These are phyloP conservation scores for Pelobates cultripes DNA, from an alignment of 2,797 vertebrate species.

Conservation along the genomic window DNA sequence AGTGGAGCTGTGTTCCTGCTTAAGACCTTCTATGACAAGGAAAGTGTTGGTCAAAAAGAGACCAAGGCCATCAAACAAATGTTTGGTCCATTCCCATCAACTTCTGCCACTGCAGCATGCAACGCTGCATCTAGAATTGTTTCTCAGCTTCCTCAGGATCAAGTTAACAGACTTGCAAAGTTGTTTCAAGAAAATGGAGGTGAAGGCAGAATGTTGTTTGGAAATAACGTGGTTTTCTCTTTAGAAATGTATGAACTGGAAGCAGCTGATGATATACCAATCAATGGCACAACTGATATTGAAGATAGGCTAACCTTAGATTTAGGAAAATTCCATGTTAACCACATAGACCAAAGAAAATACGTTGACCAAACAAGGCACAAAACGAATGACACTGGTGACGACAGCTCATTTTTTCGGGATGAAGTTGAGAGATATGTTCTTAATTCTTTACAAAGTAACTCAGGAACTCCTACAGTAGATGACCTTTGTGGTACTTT, in stretches of 20 bases:
- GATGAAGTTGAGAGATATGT: constrained; percentile 89
- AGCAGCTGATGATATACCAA: constrained; percentile 77
- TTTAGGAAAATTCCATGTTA: constrained; percentile 84
- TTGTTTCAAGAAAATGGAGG: constrained; percentile 68
- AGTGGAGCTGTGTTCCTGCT: constrained; percentile 91
- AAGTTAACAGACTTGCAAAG: constrained; percentile 78
- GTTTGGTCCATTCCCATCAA: constrained; percentile 92
- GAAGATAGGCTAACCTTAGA: constrained; percentile 76
- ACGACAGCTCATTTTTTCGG: constrained; percentile 80
- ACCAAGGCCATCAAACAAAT: constrained; percentile 90
- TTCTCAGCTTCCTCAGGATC: constrained; percentile 75
- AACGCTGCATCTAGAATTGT: constrained; percentile 77
- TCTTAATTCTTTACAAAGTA: constrained; percentile 74
- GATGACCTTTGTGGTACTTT: constrained; percentile 93
- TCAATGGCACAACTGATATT: constrained; percentile 66
- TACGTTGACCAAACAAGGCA: constrained; percentile 60
- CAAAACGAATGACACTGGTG: constrained; percentile 52
- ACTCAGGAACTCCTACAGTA: constrained; percentile 81
- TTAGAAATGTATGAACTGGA: constrained; percentile 89
- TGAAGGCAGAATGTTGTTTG: constrained; percentile 72
- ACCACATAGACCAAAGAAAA: constrained; percentile 73
- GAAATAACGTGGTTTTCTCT: constrained; percentile 88
- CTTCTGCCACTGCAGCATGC: constrained; percentile 83
- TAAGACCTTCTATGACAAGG: constrained; percentile 86
- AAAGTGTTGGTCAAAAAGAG: constrained; percentile 85